A percentile compares a stretch with the other conserved stretches of the same genome.
Conservation (phyloP, 2,797 vertebrate species). For the Megaceryle alcyon region DNA sequence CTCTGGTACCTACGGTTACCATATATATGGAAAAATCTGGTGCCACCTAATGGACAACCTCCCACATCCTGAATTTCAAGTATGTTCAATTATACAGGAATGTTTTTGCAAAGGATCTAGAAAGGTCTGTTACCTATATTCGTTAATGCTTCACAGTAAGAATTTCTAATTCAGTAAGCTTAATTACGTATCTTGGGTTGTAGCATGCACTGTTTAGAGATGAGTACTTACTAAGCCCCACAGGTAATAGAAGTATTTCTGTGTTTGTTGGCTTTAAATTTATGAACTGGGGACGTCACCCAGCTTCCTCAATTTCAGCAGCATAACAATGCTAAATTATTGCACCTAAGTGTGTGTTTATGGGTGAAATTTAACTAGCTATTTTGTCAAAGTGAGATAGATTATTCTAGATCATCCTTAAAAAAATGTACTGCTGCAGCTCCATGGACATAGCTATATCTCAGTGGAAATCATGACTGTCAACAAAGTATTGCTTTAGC, state of each 20-base stretch:
- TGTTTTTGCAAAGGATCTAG: neutral
- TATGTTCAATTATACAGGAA: neutral
- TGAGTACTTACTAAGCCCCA: neutral
- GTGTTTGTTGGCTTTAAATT: neutral
- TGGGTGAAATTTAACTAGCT: neutral
- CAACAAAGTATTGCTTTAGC: neutral
- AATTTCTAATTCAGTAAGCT: neutral
- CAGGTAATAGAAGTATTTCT: neutral
- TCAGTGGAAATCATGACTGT: neutral
- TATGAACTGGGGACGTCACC: neutral
- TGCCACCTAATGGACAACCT: conserved; percentile 52
- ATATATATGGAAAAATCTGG: conserved; percentile 25
- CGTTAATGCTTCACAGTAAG: neutral
- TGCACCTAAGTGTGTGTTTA: neutral
- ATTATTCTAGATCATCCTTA: neutral
- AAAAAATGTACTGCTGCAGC: neutral
- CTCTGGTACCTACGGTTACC: neutral
- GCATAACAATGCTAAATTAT: neutral
- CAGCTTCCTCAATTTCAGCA: neutral
- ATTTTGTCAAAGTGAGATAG: neutral
- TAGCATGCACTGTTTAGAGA: neutral
- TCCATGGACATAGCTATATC: neutral
- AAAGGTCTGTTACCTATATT: neutral
- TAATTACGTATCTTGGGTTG: neutral
- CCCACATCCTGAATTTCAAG: neutral